Percentiles rank a stretch among this genome's conserved stretches.
Evolutionary conservation across 2,888 invertebrate species (phyloP).

Genomic region (Podotricha telesiphe): DNA sequence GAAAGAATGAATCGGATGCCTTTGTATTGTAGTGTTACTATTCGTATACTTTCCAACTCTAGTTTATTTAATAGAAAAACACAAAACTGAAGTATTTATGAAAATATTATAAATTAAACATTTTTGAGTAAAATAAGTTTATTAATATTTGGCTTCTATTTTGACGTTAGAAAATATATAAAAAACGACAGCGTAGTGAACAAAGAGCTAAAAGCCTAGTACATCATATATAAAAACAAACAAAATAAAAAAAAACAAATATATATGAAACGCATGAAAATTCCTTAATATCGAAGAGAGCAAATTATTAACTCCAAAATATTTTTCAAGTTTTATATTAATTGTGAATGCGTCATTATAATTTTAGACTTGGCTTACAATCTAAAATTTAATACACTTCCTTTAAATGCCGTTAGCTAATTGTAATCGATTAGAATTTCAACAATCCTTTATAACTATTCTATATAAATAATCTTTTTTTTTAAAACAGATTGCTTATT

Average conservation of each 20-base stretch:
- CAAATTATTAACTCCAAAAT: background rate
- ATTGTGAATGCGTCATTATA: conserved; percentile 4
- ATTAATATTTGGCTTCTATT: background rate
- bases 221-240: background rate
- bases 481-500: too few relatives aligned
- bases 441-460: background rate
- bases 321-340: conserved; percentile 1
- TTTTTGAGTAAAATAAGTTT: background rate
- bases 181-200: background rate
- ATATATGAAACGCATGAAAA: background rate
- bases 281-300: background rate
- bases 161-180: background rate
- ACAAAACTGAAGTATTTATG: background rate
- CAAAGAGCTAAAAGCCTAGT: background rate
- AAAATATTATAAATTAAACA: background rate
- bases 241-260: background rate
- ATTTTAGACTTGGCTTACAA: conserved; percentile 5
- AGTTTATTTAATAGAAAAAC: background rate
- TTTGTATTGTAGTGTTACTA: conserved; percentile 11
- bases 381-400: conserved; percentile 6
- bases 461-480: background rate
- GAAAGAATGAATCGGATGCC: background rate
- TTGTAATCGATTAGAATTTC: background rate
- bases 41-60: background rate
- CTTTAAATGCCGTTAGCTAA: background rate